Percentiles rank a stretch among this genome's conserved stretches.
Conservation (phyloP, 2,113 vertebrate species). For the Macaca fascicularis region DNA sequence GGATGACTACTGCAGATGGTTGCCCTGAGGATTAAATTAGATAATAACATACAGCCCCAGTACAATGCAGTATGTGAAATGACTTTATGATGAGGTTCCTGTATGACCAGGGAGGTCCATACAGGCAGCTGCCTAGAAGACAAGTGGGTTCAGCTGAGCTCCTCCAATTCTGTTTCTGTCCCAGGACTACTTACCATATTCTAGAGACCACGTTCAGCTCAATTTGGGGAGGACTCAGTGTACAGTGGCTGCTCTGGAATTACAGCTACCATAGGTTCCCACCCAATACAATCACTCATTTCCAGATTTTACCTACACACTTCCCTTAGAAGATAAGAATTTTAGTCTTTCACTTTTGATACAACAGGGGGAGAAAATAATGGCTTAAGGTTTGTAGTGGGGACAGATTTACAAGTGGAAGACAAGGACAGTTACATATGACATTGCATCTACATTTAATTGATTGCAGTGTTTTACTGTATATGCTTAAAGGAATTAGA, state of each 20-base stretch:
- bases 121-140: fast-evolving
- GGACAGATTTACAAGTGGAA: not conserved
- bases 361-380: not conserved
- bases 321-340: not conserved
- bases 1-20: not conserved
- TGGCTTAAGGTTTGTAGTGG: not conserved
- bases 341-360: not conserved
- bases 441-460: too few relatives aligned
- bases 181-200: not conserved
- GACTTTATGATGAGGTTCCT: fast-evolving
- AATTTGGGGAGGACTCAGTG: not conserved
- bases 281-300: fast-evolving
- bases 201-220: not conserved
- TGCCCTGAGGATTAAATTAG: not conserved
- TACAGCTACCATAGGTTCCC: fast-evolving
- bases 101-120: not conserved
- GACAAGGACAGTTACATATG: not conserved
- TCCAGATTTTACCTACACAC: not conserved
- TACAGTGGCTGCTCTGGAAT: not conserved
- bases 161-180: too few relatives aligned
- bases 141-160: fast-evolving
- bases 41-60: fast-evolving
- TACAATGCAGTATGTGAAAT: fast-evolving
- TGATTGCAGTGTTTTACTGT: not conserved
- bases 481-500: not conserved